Conservation (phyloP, 2,888 invertebrate genomes). For the Drosophila imparisetae region DNA sequence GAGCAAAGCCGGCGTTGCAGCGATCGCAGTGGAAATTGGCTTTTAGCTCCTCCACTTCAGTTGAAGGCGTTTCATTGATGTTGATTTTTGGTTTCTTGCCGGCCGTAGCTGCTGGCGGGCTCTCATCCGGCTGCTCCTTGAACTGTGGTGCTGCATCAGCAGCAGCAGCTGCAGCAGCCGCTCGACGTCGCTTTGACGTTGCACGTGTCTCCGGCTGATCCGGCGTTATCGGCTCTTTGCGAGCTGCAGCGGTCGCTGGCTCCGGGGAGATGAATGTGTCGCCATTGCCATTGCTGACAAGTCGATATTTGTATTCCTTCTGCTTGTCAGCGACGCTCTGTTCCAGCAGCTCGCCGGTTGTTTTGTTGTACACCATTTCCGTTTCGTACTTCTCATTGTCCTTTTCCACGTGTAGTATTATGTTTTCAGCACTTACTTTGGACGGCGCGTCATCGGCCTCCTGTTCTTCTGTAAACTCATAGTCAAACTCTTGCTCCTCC, state of each 20-base stretch:
- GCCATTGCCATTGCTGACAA: conserved; percentile 59
- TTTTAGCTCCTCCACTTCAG: conserved; percentile 45
- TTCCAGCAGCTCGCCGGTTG: conserved; percentile 40
- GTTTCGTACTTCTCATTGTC: conserved; percentile 52
- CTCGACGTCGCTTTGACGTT: conserved; percentile 44
- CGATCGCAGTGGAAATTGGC: conserved; percentile 76
- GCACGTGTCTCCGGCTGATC: conserved; percentile 10
- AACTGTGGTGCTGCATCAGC: conserved; percentile 3
- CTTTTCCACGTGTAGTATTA: conserved; percentile 50
- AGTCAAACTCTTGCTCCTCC: conserved; percentile 51
- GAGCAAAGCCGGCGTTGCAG: conserved; percentile 83
- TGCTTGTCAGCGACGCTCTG: conserved; percentile 24
- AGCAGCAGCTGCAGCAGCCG: conserved; percentile 12
- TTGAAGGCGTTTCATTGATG: conserved; percentile 3
- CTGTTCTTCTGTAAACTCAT: conserved; percentile 61
- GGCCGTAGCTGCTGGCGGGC: background rate
- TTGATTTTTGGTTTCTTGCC: conserved; percentile 26
- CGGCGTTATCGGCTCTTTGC: background rate
- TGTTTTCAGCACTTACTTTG: conserved; percentile 40
- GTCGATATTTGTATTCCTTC: conserved; percentile 68
- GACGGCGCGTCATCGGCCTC: conserved; percentile 29
- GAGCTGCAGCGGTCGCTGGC: conserved; percentile 6
- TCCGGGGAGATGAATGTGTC: conserved; percentile 56
- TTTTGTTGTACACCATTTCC: conserved; percentile 46
- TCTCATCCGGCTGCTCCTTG: conserved; percentile 18